These are phyloP conservation scores for Zoroaster sp. DNA, from an alignment of 53 echinoderm and acorn worm genomes.

Conservation along the genomic window DNA sequence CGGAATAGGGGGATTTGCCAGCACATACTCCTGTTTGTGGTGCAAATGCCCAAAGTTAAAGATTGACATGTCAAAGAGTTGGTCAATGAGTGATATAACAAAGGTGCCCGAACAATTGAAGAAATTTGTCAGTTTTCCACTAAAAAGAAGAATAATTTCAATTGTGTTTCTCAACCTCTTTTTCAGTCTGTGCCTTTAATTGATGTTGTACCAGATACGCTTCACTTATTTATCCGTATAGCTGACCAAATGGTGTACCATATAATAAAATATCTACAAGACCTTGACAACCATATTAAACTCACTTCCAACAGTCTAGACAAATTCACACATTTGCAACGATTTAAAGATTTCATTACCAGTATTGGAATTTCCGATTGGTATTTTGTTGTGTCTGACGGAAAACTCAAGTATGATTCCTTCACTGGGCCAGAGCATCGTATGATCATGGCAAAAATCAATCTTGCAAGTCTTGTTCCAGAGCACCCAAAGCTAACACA, in stretches of 20 bases:
- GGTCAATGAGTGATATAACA: constrained; percentile 50
- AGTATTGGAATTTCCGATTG: constrained; percentile 34
- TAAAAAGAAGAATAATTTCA: constrained; percentile 24
- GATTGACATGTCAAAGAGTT: constrained; percentile 51
- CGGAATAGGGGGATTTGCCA: constrained; percentile 52
- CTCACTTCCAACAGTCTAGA: background rate
- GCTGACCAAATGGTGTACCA: constrained; percentile 60
- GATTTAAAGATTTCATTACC: background rate
- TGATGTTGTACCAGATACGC: constrained; percentile 55
- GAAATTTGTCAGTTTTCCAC: constrained; percentile 30
- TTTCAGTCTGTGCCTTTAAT: constrained; percentile 36
- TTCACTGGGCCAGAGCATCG: constrained; percentile 42
- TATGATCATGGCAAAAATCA: constrained; percentile 28
- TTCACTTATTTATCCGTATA: constrained; percentile 58
- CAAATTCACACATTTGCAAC: background rate
- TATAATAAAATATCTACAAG: constrained; percentile 46
- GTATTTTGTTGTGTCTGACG: constrained; percentile 14
- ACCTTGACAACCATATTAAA: constrained; percentile 27
- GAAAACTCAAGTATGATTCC: constrained; percentile 43
- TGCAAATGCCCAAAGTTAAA: constrained; percentile 41
- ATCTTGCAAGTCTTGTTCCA: constrained; percentile 38
- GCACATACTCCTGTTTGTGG: constrained; percentile 62
- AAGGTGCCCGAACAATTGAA: constrained; percentile 33
- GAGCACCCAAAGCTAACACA: constrained; percentile 5
- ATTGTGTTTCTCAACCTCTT: constrained; percentile 25